These are phyloP conservation scores for Trichoplusia ni DNA, from an alignment of 1,140 invertebrate genomes.

Conservation along the genomic window DNA sequence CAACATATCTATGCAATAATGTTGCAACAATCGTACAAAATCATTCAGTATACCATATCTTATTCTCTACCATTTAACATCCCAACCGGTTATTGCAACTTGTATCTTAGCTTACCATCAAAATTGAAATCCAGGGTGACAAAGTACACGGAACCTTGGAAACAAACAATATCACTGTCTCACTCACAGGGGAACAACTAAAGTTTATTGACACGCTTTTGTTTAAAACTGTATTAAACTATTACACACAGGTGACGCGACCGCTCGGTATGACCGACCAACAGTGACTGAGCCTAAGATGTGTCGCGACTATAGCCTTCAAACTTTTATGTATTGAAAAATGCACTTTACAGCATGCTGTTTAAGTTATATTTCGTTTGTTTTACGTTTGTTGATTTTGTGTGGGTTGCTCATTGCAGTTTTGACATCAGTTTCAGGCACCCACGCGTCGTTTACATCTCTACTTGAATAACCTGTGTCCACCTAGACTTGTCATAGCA, in stretches of 20 bases:
- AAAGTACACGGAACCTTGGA: constrained; percentile 33
- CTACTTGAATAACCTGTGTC: too few relatives aligned
- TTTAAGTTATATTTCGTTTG: constrained; percentile 1
- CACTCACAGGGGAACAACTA: constrained; percentile 41
- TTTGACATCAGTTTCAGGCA: constrained; percentile 26
- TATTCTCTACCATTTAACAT: too few relatives aligned
- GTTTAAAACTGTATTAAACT: constrained; percentile 16
- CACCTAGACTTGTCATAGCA: too few relatives aligned
- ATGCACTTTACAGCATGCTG: neutral
- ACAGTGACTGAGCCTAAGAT: constrained; percentile 45
- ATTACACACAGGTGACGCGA: constrained; percentile 36
- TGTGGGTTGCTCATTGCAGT: constrained; percentile 28
- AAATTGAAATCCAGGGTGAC: constrained; percentile 71
- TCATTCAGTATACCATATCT: neutral
- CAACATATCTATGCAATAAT: neutral
- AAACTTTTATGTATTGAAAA: constrained; percentile 4
- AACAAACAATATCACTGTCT: constrained; percentile 36
- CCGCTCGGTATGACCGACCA: constrained; percentile 30
- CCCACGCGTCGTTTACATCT: constrained; percentile 31
- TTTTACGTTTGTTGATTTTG: neutral
- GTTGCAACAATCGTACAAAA: neutral
- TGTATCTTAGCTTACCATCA: constrained; percentile 63
- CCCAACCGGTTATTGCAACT: too few relatives aligned
- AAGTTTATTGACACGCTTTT: constrained; percentile 44
- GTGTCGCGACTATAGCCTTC: constrained; percentile 32